phyloP scores from a whole-genome alignment of 2,797 vertebrate genomes.

The Crenichthys baileyi region DNA sequence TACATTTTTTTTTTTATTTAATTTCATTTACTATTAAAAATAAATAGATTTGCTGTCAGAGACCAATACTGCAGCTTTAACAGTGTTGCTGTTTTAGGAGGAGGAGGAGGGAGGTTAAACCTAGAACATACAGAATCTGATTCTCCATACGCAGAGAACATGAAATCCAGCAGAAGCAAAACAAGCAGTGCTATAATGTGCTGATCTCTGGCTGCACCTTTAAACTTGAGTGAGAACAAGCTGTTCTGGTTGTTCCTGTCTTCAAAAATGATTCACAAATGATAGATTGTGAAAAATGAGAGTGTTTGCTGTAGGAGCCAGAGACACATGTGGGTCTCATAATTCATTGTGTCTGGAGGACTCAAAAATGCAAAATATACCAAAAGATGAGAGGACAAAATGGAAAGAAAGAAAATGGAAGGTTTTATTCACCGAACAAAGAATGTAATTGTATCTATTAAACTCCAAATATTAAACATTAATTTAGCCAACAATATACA shows the following conservation, averaged over 20 bases:
- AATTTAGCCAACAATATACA: neutral
- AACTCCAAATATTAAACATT: neutral
- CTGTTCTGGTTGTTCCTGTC: conserved; percentile 1
- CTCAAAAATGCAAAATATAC: neutral
- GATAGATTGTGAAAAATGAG: conserved; percentile 16
- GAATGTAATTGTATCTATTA: neutral
- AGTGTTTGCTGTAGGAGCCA: conserved; percentile 4
- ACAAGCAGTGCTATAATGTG: too few relatives aligned
- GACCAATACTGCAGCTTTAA: neutral
- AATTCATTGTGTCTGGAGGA: conserved; percentile 7
- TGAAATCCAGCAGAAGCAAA: neutral
- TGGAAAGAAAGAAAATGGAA: neutral
- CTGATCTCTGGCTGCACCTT: neutral
- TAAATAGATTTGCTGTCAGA: neutral
- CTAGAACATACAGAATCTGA: neutral
- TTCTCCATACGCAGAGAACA: conserved; percentile 1
- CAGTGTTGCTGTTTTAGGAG: neutral
- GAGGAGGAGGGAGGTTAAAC: conserved; percentile 21
- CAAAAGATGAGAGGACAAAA: neutral
- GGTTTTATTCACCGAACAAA: neutral
- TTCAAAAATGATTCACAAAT: conserved; percentile 18
- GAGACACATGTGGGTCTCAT: neutral
- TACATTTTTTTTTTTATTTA: too few relatives aligned
- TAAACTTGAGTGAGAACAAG: neutral
- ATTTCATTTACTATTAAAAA: neutral